Evolutionary conservation across 2,797 vertebrate species (phyloP), one percentile per base, ranked within the genome.

Genomic region (Enteromius radiatus): DNA sequence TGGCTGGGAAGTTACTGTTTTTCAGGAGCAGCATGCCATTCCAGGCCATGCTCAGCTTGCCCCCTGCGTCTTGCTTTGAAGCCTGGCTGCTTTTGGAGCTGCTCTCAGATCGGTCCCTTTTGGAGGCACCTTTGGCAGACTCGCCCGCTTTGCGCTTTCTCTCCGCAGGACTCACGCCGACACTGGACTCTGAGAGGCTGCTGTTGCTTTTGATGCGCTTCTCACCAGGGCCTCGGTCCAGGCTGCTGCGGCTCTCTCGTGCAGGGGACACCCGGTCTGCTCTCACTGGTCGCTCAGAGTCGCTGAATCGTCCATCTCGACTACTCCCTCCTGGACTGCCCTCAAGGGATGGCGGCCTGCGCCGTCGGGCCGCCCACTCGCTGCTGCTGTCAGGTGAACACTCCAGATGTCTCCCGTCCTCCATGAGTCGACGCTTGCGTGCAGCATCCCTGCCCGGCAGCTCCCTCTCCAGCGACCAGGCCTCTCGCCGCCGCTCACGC

Each of bases 1-100:
- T 97, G 90, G 98, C 97, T 5, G 98, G 97, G 90, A 99, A 99
- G 92, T 97, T 98, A 93, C 98, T 99, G 93, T 99, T 99, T 90
- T 99, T 99, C 84, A 99, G 93, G 8, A 99, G 94, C 23, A 99
- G 95, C 97, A 98, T 99, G 19, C 98, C 98, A 1, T 97, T 96
- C 98, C 98, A 99, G 36, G 98, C 97, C 91, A 99, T 87, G 84
- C 95, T 94, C 78, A 98, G 95, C 90, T 96, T 99, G 49, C 92
- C 33, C 82, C 92, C 70, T 28, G 83, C n/a, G 0, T 96, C 95
- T 19, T 14, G 90, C 91, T 93, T 96, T 83, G 82, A 93, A 17
- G 84, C 80, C 85, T 88, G 93, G 33, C 83, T 89, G 4, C 89
- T 89, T 74, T 95, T 96, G 87, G 94, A 91, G 61, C 84, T 88